These are phyloP conservation scores for Scaptodrosophila lebanonensis DNA, from an alignment of 1,140 invertebrate species.

Conservation along the genomic window DNA sequence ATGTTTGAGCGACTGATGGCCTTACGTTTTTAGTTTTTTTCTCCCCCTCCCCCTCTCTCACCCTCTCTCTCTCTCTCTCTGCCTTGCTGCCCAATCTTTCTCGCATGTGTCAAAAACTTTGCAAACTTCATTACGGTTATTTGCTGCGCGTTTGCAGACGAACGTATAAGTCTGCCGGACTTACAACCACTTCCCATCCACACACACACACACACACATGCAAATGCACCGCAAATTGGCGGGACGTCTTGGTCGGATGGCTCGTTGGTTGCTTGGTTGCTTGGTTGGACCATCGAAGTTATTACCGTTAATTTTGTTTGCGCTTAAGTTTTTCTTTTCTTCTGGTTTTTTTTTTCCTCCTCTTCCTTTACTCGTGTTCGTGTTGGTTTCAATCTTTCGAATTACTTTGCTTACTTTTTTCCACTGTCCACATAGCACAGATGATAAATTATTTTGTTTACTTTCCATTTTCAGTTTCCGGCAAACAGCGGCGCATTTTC, in stretches of 20 bases:
- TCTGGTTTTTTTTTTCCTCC: neutral
- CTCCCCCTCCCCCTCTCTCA: neutral
- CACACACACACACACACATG: slow-evolving; percentile 40
- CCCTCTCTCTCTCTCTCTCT: slow-evolving; percentile 17
- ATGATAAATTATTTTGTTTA: slow-evolving; percentile 69
- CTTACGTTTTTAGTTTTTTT: neutral
- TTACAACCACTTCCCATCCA: slow-evolving; percentile 1
- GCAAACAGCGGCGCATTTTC: no score
- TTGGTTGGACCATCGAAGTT: slow-evolving; percentile 51
- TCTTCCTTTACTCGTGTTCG: neutral
- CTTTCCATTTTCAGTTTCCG: slow-evolving; percentile 45
- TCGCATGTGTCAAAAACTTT: slow-evolving; percentile 69
- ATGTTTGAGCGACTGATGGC: slow-evolving; percentile 3
- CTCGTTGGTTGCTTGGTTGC: no score
- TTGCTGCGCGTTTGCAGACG: slow-evolving; percentile 38
- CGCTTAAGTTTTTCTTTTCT: slow-evolving; percentile 51
- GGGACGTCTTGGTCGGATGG: no score
- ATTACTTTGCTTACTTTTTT: slow-evolving; percentile 67
- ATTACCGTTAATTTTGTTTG: slow-evolving; percentile 67
- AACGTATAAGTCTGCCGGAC: slow-evolving; percentile 24
- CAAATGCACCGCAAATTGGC: slow-evolving; percentile 52
- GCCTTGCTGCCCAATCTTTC: slow-evolving; percentile 20
- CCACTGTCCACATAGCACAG: slow-evolving; percentile 30
- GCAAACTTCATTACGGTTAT: slow-evolving; percentile 66
- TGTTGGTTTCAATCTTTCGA: slow-evolving; percentile 24